Base-by-base conservation (phyloP, 2,113 vertebrate species). In the Trichomycterus rosablanca region DNA sequence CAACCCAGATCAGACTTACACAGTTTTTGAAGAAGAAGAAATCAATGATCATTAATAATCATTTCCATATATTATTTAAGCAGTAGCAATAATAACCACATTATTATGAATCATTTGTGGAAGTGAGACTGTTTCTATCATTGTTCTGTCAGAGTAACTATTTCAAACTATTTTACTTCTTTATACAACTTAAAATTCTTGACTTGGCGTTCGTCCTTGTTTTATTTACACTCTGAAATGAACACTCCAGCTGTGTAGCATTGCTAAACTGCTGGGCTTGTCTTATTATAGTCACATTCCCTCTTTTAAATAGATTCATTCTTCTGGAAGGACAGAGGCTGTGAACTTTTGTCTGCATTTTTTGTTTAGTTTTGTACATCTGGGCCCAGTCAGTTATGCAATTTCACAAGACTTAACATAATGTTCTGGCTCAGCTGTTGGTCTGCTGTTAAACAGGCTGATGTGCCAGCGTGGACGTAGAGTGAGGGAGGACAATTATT, bases 321-420 rank as follows among this genome's bases (percentile, higher is more conserved):
- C 7, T 43, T 43, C 22, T 51, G 37, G 37, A 18, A 54, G 18
- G 39, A 43, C 30, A 44, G 28, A 39, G 42, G 49, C 14, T 35
- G 9, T 48, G 34, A 59, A 52, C 46, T 24, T 54, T 72, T 58
- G 23, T 67, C 23, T 43, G 24, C 40, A 34, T 72, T 52, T 55
- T 59, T 49, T 22, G 18, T 16, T 46, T 63, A 43, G 40, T 37
- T 37, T 11, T 39, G 18, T 40, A 53, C 52, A 63, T 72, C 64
- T 72, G 48, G 64, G 32, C 54, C 30, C 30, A 61, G 63, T 51
- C 26, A 9, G 52, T 68, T 63, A 57, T 45, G 54, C 39, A 9
- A 67, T 53, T 58, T 42, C 40, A 63, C 28, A 34, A 24, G 43
- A 51, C 46, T 16, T 40, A n/a, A n/a, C n/a, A n/a, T n/a, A n/a